Percentiles rank a stretch among this genome's conserved stretches.
Conservation (phyloP, 2,888 invertebrate genomes). For the Dasypogon diadema region DNA sequence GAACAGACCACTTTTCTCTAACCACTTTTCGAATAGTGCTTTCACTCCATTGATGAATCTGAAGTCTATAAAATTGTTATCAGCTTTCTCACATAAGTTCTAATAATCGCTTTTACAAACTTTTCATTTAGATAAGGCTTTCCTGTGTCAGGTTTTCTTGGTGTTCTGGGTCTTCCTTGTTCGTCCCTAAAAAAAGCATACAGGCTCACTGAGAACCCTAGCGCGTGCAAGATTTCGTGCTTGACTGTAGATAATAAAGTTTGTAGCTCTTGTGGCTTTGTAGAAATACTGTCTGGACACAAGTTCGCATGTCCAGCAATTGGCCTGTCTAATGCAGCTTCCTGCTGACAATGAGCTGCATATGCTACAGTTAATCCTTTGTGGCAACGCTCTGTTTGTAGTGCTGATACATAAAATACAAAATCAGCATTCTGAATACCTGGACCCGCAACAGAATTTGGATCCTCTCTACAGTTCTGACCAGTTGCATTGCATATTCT, state of each 20-base stretch:
- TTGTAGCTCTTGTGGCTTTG: constrained; percentile 89
- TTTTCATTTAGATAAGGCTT: constrained; percentile 90
- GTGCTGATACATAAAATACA: constrained; percentile 95
- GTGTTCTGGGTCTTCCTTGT: constrained; percentile 88
- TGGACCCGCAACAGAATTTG: constrained; percentile 71
- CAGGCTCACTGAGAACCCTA: constrained; percentile 96
- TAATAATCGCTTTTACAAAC: constrained; percentile 70
- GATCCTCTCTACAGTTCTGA: constrained; percentile 78
- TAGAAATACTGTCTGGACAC: constrained; percentile 94
- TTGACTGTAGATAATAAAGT: constrained; percentile 95
- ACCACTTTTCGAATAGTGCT: constrained; percentile 84
- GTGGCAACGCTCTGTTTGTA: constrained; percentile 92
- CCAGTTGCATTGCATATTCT: constrained; percentile 89
- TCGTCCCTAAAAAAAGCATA: constrained; percentile 93
- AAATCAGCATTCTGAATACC: constrained; percentile 91
- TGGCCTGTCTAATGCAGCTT: constrained; percentile 93
- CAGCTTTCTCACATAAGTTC: background rate
- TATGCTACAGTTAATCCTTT: constrained; percentile 94
- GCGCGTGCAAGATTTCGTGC: constrained; percentile 97
- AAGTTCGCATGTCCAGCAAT: constrained; percentile 99
- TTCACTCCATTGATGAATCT: constrained; percentile 95
- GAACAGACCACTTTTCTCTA: constrained; percentile 81
- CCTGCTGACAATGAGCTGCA: constrained; percentile 98
- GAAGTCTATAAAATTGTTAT: constrained; percentile 73
- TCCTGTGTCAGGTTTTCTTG: constrained; percentile 83